These are phyloP conservation scores for Apaloderma vittatum DNA, from an alignment of 2,113 vertebrate species.

Conservation along the genomic window DNA sequence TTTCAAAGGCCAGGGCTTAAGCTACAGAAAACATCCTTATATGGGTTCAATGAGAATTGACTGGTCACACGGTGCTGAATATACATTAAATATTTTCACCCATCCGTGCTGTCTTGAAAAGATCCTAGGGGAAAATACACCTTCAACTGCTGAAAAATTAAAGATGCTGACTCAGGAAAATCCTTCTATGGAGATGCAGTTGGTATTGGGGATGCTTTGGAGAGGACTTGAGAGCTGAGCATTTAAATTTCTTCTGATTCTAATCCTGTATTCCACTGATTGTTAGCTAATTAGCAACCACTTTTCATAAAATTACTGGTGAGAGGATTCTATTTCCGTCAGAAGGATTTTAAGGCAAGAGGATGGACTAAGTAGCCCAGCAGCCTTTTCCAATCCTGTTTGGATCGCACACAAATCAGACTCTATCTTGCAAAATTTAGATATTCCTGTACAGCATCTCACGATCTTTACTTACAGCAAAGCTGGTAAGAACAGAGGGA, in stretches of 20 bases:
- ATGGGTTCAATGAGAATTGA: not conserved
- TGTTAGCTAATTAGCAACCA: not conserved
- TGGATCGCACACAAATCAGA: not conserved
- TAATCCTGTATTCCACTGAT: not conserved
- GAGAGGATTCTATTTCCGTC: not conserved
- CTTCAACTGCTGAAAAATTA: not conserved
- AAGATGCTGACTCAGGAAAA: not conserved
- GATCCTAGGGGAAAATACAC: not conserved
- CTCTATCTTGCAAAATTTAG: not conserved
- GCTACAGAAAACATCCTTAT: not conserved
- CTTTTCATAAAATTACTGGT: not conserved
- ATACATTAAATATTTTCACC: not conserved
- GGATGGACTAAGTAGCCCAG: not conserved
- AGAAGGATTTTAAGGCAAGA: not conserved
- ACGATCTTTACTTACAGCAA: not conserved
- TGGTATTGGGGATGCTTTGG: not conserved
- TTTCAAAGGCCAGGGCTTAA: slow-evolving; percentile 1
- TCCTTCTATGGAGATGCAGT: rapidly evolving
- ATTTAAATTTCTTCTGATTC: not conserved
- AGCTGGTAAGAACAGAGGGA: not conserved
- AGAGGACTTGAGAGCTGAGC: not conserved
- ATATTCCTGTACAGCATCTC: not conserved
- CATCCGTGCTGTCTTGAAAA: not conserved
- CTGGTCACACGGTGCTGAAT: not conserved
- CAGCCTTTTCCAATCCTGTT: not conserved